Conservation (phyloP, 2,888 invertebrate genomes). For the Scaptomyza polygonia region DNA sequence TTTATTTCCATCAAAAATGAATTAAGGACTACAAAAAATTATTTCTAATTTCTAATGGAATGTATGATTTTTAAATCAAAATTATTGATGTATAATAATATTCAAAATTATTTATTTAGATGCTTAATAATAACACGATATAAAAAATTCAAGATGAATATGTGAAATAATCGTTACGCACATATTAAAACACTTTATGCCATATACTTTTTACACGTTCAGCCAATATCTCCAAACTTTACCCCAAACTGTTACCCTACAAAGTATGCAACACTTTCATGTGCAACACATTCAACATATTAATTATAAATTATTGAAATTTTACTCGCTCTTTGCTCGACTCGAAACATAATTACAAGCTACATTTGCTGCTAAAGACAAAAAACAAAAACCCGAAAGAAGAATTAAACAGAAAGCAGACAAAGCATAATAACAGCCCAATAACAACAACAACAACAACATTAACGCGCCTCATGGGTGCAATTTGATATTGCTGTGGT, state of each 20-base stretch:
- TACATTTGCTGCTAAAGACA: conserved; percentile 43
- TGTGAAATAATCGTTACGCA: too few species aligned
- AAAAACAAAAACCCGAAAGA: conserved; percentile 30
- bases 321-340: conserved; percentile 23
- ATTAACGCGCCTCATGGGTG: conserved; percentile 66
- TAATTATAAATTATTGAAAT: conserved; percentile 40
- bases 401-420: conserved; percentile 34
- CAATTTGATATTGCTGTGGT: conserved; percentile 66
- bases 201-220: too few species aligned
- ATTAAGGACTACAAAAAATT: too few species aligned
- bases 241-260: not conserved
- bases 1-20: too few species aligned
- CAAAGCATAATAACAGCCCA: conserved; percentile 65
- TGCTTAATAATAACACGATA: too few species aligned
- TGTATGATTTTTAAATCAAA: too few species aligned
- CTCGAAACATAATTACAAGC: conserved; percentile 43
- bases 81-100: too few species aligned
- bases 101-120: too few species aligned
- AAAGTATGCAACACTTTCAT: conserved; percentile 55
- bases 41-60: too few species aligned
- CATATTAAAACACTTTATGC: too few species aligned
- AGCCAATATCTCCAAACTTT: not conserved
- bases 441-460: conserved; percentile 41
- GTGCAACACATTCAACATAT: not conserved
- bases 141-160: too few species aligned